phyloP scores from a whole-genome alignment of 2,888 invertebrate genomes.

The Beris chalybata region DNA sequence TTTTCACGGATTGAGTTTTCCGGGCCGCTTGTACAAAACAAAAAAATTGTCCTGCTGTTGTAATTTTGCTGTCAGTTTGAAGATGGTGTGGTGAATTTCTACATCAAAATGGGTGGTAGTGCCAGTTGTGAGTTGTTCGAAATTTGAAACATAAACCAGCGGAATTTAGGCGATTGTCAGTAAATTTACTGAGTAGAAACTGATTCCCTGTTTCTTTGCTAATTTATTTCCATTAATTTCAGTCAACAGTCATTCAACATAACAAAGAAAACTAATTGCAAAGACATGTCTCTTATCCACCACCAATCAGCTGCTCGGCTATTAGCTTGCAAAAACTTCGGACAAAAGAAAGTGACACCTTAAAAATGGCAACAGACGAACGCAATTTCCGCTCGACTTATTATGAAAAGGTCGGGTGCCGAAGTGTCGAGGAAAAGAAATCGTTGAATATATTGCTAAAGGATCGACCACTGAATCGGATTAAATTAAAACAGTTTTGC shows the following conservation, averaged over 20 bases:
- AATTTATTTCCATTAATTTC: no score
- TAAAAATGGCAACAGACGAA: slow-evolving; percentile 66
- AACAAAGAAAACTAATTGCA: neutral
- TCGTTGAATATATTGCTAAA: slow-evolving; percentile 85
- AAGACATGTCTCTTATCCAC: neutral
- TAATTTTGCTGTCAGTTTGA: slow-evolving; percentile 17
- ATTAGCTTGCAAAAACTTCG: no score
- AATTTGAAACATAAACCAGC: no score
- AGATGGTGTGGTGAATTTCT: neutral
- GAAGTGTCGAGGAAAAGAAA: slow-evolving; percentile 88
- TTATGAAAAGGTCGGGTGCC: slow-evolving; percentile 86
- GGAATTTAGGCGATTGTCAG: no score
- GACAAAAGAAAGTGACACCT: neutral
- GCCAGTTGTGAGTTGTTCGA: no score
- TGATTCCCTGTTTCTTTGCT: no score
- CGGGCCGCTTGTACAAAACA: slow-evolving; percentile 21
- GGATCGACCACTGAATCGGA: slow-evolving; percentile 77
- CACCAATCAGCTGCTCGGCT: neutral
- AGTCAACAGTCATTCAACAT: no score
- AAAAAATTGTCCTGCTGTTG: slow-evolving; percentile 4
- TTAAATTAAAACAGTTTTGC: slow-evolving; percentile 82
- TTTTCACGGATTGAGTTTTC: slow-evolving; percentile 4
- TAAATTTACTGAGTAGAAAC: no score
- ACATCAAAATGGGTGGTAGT: no score
- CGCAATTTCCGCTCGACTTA: slow-evolving; percentile 81